Evolutionary conservation across 2,113 vertebrate genomes (phyloP).

Genomic region (Sylvia atricapilla): DNA sequence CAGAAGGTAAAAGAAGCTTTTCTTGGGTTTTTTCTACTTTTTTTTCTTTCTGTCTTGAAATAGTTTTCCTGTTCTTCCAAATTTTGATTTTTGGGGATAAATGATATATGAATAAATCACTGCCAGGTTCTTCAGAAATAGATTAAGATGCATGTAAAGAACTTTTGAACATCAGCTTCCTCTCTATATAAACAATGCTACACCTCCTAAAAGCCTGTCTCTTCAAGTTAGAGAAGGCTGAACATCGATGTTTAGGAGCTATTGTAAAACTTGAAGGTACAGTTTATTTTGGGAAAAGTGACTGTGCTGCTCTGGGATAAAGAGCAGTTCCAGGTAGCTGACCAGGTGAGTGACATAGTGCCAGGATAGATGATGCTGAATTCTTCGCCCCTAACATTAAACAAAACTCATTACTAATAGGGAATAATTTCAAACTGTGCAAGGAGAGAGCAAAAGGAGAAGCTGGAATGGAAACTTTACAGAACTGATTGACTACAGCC

Average conservation of each 20-base stretch:
- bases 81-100: not conserved
- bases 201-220: not conserved
- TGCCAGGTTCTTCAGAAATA: not conserved
- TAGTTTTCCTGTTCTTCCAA: not conserved
- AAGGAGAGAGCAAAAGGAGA: not conserved
- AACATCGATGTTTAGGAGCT: not conserved
- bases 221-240: not conserved
- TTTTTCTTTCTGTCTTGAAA: not conserved
- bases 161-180: not conserved
- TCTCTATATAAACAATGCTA: not conserved
- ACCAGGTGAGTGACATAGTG: not conserved
- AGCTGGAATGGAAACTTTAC: not conserved
- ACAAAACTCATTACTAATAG: not conserved
- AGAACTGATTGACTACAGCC: not conserved
- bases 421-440: not conserved
- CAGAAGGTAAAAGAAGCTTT: not conserved
- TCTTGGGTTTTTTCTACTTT: not conserved
- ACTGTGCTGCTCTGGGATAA: not conserved
- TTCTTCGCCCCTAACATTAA: not conserved
- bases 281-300: not conserved
- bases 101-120: conserved; percentile 15
- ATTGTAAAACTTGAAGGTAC: not conserved
- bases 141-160: not conserved
- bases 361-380: not conserved
- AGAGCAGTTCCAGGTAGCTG: not conserved